phyloP scores from a whole-genome alignment of 2,888 invertebrate genomes.

The Ephialtes manifestator region DNA sequence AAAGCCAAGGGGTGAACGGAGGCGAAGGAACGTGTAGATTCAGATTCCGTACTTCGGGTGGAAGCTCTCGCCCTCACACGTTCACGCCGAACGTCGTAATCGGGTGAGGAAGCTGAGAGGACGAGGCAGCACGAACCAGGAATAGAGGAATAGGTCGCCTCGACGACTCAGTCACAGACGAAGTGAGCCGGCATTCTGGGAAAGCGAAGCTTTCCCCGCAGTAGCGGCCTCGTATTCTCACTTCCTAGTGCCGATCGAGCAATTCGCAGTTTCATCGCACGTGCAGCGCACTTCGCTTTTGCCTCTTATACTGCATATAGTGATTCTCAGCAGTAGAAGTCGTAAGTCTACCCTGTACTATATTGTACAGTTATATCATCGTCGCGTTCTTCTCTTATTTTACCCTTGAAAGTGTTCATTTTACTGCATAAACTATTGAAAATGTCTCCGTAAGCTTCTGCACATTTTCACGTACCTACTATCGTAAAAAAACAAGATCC shows the following conservation, averaged over 20 bases:
- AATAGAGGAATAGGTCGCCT: slow-evolving; percentile 26
- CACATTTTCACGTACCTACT: background rate
- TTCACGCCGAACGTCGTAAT: slow-evolving; percentile 55
- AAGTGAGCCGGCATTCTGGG: slow-evolving; percentile 25
- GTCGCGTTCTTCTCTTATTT: background rate
- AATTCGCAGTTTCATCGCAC: slow-evolving; percentile 51
- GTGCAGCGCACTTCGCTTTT: slow-evolving; percentile 20
- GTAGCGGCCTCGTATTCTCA: slow-evolving; percentile 26
- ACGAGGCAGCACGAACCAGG: background rate
- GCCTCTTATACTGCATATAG: slow-evolving; percentile 1
- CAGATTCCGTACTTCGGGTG: slow-evolving; percentile 35
- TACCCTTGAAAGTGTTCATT: background rate
- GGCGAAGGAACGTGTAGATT: slow-evolving; percentile 48
- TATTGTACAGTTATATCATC: background rate
- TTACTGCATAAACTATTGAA: background rate
- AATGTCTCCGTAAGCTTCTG: background rate
- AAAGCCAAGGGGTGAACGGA: slow-evolving; percentile 14
- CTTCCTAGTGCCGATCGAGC: slow-evolving; percentile 23
- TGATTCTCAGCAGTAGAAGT: background rate
- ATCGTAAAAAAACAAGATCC: background rate
- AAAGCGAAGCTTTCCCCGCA: slow-evolving; percentile 29
- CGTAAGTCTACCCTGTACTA: background rate
- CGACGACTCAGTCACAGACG: slow-evolving; percentile 28
- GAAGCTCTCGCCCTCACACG: slow-evolving; percentile 35
- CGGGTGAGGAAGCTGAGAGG: slow-evolving; percentile 37